Base-by-base conservation (phyloP, 2,888 invertebrate species). In the Vandiemenella viatica region DNA sequence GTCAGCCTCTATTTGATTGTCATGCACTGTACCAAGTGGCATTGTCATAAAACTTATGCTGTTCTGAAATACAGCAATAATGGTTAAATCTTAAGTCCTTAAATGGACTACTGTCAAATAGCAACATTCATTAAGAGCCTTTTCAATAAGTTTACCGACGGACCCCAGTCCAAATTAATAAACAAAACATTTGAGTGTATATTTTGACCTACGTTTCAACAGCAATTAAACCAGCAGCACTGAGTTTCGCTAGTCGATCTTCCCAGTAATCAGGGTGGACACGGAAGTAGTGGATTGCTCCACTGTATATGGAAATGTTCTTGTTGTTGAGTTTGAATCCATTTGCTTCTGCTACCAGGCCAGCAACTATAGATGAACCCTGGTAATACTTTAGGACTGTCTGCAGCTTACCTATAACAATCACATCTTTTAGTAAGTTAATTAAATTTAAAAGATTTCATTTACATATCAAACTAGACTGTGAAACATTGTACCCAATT, bases 111-210 rank as follows among this genome's bases (percentile, higher is more conserved):
- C n/a, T n/a, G n/a, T n/a, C n/a, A n/a, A n/a, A n/a, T n/a, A n/a
- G n/a, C n/a, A n/a, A n/a, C n/a, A n/a, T n/a, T n/a, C n/a, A n/a
- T n/a, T n/a, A n/a, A 41, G n/a, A 1, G 71, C 72, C 38, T 64
- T 61, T 54, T 65, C 54, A 13, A 73, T 56, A 57, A 69, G n/a
- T n/a, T n/a, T n/a, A n/a, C n/a, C n/a, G n/a, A 74, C 16, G 54
- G 53, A 0, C 58, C 56, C 4, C 64, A 45, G 54, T 65, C 59
- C 38, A 66, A 50, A 50, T 4, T 4, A 4, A 13, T 32, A 32
- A 13, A 13, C n/a, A 2, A 32, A 4, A 32, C n/a, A 32, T 32
- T 32, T 32, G 32, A 32, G 10, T 8, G 6, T 8, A 8, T 8
- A 6, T 26, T 8, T 26, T 8, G 7, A 42, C 19, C 21, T 19